Percentiles rank a stretch among this genome's conserved stretches.
These are phyloP conservation scores for Okapia johnstoni DNA, from an alignment of 2,113 vertebrate genomes.

Conservation along the genomic window DNA sequence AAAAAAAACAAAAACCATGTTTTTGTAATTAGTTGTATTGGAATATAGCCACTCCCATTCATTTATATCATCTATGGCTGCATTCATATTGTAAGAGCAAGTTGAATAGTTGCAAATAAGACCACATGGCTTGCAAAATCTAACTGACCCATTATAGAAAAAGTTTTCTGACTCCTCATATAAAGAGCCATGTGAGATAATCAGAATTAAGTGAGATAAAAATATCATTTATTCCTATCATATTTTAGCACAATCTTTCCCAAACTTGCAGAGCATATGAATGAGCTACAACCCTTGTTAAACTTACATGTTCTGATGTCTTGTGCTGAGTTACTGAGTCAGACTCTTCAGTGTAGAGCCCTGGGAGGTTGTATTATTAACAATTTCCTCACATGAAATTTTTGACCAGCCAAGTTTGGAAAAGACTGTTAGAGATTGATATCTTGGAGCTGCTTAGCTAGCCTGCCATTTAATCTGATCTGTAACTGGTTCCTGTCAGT, in stretches of 20 bases:
- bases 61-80: neutral
- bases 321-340: neutral
- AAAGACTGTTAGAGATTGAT: neutral
- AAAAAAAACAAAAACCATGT: neutral
- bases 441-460: neutral
- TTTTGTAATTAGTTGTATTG: neutral
- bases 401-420: neutral
- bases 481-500: neutral
- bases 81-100: neutral
- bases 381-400: neutral
- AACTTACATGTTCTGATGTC: neutral
- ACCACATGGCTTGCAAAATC: neutral
- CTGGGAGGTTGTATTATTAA: neutral
- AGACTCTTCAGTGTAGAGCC: neutral
- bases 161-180: neutral
- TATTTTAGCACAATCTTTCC: neutral
- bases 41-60: neutral
- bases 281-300: neutral
- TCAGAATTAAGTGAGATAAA: neutral
- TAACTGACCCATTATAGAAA: neutral
- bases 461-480: neutral
- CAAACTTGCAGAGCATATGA: neutral
- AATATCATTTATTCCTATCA: neutral
- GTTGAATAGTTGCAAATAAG: neutral
- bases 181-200: neutral